phyloP scores from a whole-genome alignment of 2,113 vertebrate species.

The Zosterops lateralis region DNA sequence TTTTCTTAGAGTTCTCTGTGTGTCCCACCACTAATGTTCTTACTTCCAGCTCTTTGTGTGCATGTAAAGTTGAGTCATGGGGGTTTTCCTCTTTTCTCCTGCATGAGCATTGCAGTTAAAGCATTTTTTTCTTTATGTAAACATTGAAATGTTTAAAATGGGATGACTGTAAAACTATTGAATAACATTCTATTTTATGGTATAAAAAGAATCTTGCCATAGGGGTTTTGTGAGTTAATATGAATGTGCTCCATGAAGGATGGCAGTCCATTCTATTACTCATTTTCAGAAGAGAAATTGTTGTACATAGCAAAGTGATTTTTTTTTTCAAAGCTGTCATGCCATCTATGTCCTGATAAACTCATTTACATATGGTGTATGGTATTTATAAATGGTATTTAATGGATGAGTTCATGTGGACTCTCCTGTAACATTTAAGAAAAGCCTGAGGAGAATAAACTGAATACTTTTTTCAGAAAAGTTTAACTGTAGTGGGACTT shows the following conservation, averaged over 20 bases:
- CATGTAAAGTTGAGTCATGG: background rate
- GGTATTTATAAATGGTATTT: background rate
- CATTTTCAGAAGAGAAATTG: background rate
- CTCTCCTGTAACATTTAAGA: background rate
- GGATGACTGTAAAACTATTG: background rate
- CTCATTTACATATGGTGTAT: background rate
- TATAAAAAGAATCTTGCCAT: background rate
- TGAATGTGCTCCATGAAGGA: background rate
- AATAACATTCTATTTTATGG: background rate
- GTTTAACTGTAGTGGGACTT: background rate
- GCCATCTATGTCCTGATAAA: background rate
- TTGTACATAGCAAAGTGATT: background rate
- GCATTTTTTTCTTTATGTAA: background rate
- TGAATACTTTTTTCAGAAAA: background rate
- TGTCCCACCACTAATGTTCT: conserved; percentile 13
- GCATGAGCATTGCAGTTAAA: conserved; percentile 53
- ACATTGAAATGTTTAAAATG: background rate
- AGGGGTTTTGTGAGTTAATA: background rate
- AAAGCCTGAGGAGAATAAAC: background rate
- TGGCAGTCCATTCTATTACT: background rate
- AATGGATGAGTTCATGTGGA: background rate
- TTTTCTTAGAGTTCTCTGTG: background rate
- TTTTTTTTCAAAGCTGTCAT: background rate
- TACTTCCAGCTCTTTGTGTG: background rate
- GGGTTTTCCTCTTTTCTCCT: background rate